Conservation (phyloP, 2,797 vertebrate genomes). For the Alcedo quadribrachys region DNA sequence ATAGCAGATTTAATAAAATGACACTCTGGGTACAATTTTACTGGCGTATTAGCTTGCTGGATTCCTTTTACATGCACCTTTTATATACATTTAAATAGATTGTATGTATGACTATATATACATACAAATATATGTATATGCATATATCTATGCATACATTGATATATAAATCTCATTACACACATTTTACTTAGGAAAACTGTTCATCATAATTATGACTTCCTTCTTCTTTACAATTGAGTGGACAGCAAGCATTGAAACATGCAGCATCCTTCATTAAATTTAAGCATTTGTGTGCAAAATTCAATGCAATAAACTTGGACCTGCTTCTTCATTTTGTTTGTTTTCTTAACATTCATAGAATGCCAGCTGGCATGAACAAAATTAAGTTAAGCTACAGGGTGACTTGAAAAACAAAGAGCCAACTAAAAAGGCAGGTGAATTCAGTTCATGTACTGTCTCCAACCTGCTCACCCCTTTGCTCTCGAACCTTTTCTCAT, state of each 20-base stretch:
- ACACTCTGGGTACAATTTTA: not conserved
- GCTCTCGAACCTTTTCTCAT: not conserved
- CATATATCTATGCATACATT: not conserved
- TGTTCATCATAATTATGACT: rapidly evolving
- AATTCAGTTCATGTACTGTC: not conserved
- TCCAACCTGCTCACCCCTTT: not conserved
- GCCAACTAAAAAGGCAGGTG: not conserved
- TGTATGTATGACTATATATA: not conserved
- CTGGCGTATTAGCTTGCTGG: not conserved
- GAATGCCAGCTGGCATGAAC: not conserved
- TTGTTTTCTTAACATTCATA: not conserved
- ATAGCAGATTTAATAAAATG: constrained; percentile 13
- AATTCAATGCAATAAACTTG: not conserved
- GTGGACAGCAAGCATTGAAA: not conserved
- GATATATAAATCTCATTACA: not conserved
- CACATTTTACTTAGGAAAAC: not conserved
- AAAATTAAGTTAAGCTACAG: not conserved
- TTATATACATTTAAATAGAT: not conserved
- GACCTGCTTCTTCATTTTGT: not conserved
- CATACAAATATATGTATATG: not conserved
- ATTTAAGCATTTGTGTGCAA: not conserved
- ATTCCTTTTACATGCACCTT: not conserved
- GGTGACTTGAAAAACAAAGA: not conserved
- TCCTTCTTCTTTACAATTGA: not conserved
- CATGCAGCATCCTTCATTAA: not conserved